Evolutionary conservation across 2,797 vertebrate species (phyloP).

Genomic region (Morus bassanus): DNA sequence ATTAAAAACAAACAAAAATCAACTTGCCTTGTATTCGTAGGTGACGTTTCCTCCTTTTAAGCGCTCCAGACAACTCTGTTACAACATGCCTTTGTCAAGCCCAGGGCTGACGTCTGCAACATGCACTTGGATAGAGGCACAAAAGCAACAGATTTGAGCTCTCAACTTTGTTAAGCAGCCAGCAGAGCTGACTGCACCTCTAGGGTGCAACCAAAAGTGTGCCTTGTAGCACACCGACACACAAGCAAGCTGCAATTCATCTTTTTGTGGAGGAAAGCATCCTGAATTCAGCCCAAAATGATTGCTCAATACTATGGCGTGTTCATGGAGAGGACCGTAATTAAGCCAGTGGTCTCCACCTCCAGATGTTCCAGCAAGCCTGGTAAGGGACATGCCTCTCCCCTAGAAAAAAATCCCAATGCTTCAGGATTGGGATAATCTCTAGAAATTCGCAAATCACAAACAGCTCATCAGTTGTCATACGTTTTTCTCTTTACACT

Average conservation of each 20-base stretch:
- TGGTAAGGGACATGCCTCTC: neutral
- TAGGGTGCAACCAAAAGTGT: accelerated
- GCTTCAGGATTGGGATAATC: neutral
- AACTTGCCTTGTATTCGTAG: neutral
- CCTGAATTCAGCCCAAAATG: neutral
- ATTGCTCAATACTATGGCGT: accelerated
- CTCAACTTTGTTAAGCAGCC: neutral
- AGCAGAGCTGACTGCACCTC: neutral
- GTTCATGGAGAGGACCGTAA: neutral
- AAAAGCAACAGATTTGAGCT: neutral
- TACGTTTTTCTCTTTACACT: neutral
- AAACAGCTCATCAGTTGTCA: neutral
- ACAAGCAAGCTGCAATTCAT: neutral
- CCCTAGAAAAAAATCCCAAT: neutral
- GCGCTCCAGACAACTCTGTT: neutral
- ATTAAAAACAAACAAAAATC: neutral
- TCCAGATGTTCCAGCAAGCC: neutral
- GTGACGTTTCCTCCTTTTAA: neutral
- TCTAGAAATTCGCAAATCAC: neutral
- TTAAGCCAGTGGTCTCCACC: neutral
- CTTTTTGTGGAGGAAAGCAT: neutral
- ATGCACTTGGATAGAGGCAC: accelerated
- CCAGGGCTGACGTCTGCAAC: neutral
- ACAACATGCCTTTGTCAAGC: accelerated
- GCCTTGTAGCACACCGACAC: accelerated